Base-by-base conservation (phyloP, 2,888 invertebrate genomes). In the Clistopyga incitator region DNA sequence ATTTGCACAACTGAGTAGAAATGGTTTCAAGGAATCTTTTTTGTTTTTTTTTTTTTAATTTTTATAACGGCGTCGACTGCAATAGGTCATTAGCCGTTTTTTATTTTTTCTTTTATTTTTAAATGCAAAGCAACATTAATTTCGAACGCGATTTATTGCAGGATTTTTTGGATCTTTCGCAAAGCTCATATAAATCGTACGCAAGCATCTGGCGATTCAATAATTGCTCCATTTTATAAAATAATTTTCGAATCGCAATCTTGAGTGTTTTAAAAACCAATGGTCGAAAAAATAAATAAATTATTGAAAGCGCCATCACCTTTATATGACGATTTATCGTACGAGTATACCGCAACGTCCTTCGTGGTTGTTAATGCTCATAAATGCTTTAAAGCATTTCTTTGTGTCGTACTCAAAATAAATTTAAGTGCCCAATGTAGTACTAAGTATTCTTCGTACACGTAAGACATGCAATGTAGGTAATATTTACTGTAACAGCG, bases 401-500 rank as follows among this genome's bases (percentile, higher is more conserved):
- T 74, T 42, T 42, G 34, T 72, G 82, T 78, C 78, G 81, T 87
- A 85, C 84, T 86, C 79, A 84, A 79, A 84, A 81, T 87, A 86
- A 50, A 78, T 61, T 75, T 18, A 29, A 74, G 54, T 50, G 79
- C 52, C 59, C 56, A 52, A 79, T 77, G 50, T 84, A 77, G 78
- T 79, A 65, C 18, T 70, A 59, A 72, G 67, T 82, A 76, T 79
- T 79, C 38, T 67, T 59, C 76, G 38, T 64, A 78, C 50, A 83
- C 82, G 84, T 88, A 87, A 89, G 84, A 85, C 85, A 86, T 89
- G 88, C 82, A 86, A 84, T 87, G 85, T 90, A 91, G 86, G 87
- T 88, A 91, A 90, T 88, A 87, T 90, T 89, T 90, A 89, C 85
- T 89, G 84, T 88, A 84, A 86, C 87, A 88, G 79, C 88, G 89